Evolutionary conservation across 2,797 vertebrate genomes (phyloP).

Genomic region (Muscicapa striata): DNA sequence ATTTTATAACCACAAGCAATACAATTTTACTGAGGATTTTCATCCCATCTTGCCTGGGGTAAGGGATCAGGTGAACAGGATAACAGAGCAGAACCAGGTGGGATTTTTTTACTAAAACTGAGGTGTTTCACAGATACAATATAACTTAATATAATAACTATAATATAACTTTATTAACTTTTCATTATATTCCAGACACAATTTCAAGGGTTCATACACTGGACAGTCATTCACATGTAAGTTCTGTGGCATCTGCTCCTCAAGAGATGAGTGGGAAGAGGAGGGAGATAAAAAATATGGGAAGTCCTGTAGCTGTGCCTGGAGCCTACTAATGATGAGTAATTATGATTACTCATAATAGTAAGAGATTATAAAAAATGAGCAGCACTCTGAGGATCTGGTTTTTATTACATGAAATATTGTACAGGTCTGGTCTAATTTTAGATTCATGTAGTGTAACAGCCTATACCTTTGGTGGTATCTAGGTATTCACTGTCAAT

Average conservation of each 20-base stretch:
- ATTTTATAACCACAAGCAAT: not conserved
- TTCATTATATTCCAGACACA: not conserved
- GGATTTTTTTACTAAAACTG: not conserved
- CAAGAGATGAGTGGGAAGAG: not conserved
- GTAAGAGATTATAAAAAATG: not conserved
- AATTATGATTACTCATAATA: not conserved
- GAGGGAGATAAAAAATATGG: not conserved
- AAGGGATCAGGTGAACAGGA: not conserved
- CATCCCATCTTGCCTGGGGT: not conserved
- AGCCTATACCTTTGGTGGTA: not conserved
- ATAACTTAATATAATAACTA: too few species aligned
- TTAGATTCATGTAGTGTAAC: not conserved
- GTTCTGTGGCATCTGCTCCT: not conserved
- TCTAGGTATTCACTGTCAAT: not conserved
- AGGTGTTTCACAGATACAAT: not conserved
- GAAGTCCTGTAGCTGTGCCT: not conserved
- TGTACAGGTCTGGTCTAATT: not conserved
- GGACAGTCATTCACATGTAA: not conserved
- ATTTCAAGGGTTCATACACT: not conserved
- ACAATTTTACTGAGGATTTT: not conserved
- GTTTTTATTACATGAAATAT: not conserved
- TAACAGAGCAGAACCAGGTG: not conserved
- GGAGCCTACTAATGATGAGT: not conserved
- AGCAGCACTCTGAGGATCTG: not conserved
- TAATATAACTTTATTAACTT: not conserved